These are phyloP conservation scores for Tiphia femorata DNA, from an alignment of 2,888 invertebrate species.

Conservation along the genomic window DNA sequence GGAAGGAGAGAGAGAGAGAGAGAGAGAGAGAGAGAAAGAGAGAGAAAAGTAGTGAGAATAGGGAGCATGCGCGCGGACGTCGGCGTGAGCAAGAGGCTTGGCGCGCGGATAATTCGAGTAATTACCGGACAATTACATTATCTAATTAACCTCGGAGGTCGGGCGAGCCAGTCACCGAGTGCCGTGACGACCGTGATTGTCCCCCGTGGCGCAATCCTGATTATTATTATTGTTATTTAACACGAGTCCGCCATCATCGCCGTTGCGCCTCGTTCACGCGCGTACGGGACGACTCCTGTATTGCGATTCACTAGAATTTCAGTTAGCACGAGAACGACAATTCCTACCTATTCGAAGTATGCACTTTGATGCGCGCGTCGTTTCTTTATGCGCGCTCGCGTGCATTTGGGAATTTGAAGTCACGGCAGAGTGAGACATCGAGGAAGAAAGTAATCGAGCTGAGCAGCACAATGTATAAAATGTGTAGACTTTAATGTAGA, in stretches of 20 bases:
- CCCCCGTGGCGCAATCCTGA: constrained; percentile 61
- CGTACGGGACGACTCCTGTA: too few species aligned
- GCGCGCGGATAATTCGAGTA: constrained; percentile 63
- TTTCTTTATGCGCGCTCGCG: too few species aligned
- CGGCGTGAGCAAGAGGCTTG: constrained; percentile 44
- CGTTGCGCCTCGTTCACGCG: too few species aligned
- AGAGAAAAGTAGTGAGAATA: not conserved
- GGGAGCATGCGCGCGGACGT: constrained; percentile 22
- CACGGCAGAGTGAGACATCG: too few species aligned
- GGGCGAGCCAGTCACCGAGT: constrained; percentile 44
- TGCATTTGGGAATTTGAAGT: too few species aligned
- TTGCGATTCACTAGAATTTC: too few species aligned
- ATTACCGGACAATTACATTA: constrained; percentile 67
- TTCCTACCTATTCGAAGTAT: too few species aligned
- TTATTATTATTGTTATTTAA: constrained; percentile 64
- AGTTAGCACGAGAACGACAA: too few species aligned
- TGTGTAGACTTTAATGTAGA: too few species aligned
- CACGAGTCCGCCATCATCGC: constrained; percentile 25
- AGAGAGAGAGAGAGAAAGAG: not conserved
- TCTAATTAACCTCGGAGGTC: constrained; percentile 67
- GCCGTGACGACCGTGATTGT: constrained; percentile 57
- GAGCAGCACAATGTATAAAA: too few species aligned
- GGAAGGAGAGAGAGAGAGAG: not conserved
- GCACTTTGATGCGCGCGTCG: too few species aligned
- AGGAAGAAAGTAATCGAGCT: too few species aligned